Conservation (phyloP, 2,113 vertebrate species). For the Dendrocopos noguchii region DNA sequence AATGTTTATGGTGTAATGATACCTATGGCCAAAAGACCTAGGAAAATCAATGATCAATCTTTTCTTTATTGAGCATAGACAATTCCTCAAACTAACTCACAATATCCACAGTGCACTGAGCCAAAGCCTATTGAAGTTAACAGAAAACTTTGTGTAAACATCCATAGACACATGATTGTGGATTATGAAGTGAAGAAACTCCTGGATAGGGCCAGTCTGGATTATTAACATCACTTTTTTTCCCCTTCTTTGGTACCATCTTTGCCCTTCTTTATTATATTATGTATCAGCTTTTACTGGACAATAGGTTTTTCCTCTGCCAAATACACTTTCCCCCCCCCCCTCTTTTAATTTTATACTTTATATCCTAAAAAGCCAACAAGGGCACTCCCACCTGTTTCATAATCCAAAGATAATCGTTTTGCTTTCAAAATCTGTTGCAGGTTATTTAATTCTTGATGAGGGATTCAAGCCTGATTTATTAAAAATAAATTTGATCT, state of each 20-base stretch:
- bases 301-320: not conserved
- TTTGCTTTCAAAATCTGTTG: conserved; percentile 11
- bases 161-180: not conserved
- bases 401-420: not conserved
- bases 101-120: not conserved
- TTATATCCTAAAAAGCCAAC: not conserved
- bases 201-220: not conserved
- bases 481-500: not conserved
- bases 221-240: not conserved
- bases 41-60: conserved; percentile 34
- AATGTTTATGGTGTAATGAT: conserved; percentile 27
- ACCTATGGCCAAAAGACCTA: conserved; percentile 13
- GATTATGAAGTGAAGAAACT: not conserved
- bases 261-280: not conserved
- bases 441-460: not conserved
- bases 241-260: not conserved
- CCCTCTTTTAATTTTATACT: not conserved
- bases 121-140: not conserved
- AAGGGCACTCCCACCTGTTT: not conserved
- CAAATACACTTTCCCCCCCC: too few relatives aligned
- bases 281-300: not conserved
- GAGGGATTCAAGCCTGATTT: not conserved
- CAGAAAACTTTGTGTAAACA: not conserved
- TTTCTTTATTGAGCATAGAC: conserved; percentile 3
- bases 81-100: not conserved